Conservation (phyloP, 2,797 vertebrate species). For the Anguilla obscura region DNA sequence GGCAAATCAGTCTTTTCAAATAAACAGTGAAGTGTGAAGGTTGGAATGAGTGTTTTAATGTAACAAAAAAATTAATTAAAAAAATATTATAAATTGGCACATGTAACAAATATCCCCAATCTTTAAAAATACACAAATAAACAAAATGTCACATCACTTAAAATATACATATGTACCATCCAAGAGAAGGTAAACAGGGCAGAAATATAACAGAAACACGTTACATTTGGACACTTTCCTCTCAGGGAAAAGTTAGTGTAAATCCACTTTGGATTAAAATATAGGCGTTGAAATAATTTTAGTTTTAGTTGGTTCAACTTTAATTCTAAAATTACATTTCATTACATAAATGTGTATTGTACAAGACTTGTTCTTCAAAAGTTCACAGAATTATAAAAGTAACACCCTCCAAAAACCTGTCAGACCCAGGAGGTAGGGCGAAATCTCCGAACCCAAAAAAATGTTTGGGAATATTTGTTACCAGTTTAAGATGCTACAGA, state of each 20-base stretch:
- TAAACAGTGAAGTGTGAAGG: slow-evolving; percentile 34
- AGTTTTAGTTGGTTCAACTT: slow-evolving; percentile 60
- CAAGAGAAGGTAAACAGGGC: slow-evolving; percentile 12
- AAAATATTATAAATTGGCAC: not conserved
- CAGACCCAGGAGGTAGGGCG: slow-evolving; percentile 49
- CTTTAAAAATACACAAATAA: slow-evolving; percentile 26
- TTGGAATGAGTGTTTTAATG: slow-evolving; percentile 8
- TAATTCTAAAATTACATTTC: slow-evolving; percentile 74
- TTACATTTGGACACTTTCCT: slow-evolving; percentile 39
- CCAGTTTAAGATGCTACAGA: slow-evolving; percentile 4
- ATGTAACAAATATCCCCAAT: slow-evolving; percentile 27
- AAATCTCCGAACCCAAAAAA: slow-evolving; percentile 7
- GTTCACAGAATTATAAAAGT: slow-evolving; percentile 66
- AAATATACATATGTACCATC: slow-evolving; percentile 14
- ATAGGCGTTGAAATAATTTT: slow-evolving; percentile 50
- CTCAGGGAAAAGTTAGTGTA: slow-evolving; percentile 38
- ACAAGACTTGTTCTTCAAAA: slow-evolving; percentile 73
- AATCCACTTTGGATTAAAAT: slow-evolving; percentile 42
- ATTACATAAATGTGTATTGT: slow-evolving; percentile 71
- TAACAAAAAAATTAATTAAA: slow-evolving; percentile 9
- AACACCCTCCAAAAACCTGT: slow-evolving; percentile 70
- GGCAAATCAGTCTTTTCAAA: slow-evolving; percentile 46
- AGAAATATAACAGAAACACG: slow-evolving; percentile 37
- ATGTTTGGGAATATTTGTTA: slow-evolving; percentile 30
- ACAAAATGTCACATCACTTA: slow-evolving; percentile 23